These are phyloP conservation scores for Sebastiscus albofasciatus DNA, from an alignment of 2,797 vertebrate genomes.

Conservation along the genomic window DNA sequence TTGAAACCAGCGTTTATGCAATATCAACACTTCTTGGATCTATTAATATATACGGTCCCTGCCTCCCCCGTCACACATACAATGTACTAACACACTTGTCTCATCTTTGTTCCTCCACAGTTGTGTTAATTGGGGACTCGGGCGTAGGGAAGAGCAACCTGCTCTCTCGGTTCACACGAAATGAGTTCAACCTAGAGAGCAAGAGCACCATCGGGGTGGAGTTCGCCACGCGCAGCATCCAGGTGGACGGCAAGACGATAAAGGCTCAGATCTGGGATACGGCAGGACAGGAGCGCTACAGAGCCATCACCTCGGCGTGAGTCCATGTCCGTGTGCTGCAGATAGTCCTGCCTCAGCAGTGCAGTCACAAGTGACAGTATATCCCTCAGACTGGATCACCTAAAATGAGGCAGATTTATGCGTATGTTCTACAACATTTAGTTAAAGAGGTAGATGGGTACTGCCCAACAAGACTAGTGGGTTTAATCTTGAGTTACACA, in stretches of 20 bases:
- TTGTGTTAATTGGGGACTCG: conserved; percentile 96
- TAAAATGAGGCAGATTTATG: not conserved
- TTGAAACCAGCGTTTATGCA: conserved; percentile 1
- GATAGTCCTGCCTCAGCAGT: not conserved
- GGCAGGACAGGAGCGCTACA: conserved; percentile 95
- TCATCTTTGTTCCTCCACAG: conserved; percentile 70
- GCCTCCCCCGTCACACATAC: not conserved
- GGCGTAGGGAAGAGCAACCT: conserved; percentile 98
- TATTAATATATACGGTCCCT: not conserved
- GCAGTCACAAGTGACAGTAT: not conserved
- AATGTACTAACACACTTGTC: not conserved
- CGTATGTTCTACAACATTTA: not conserved
- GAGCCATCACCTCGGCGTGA: conserved; percentile 98
- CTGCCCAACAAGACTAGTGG: not conserved
- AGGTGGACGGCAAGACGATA: conserved; percentile 98
- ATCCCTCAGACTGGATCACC: not conserved
- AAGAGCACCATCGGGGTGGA: conserved; percentile 98
- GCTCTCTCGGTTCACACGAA: conserved; percentile 94
- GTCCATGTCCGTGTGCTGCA: conserved; percentile 54
- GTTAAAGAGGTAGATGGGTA: not conserved
- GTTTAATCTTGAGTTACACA: not conserved
- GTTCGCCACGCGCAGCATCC: conserved; percentile 97
- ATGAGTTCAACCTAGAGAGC: conserved; percentile 97
- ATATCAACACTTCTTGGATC: conserved; percentile 21
- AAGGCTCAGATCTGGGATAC: conserved; percentile 99